Evolutionary conservation across 37 sponge, comb jelly and placozoan genomes (phyloP).

Genomic region (Ianthella basta): DNA sequence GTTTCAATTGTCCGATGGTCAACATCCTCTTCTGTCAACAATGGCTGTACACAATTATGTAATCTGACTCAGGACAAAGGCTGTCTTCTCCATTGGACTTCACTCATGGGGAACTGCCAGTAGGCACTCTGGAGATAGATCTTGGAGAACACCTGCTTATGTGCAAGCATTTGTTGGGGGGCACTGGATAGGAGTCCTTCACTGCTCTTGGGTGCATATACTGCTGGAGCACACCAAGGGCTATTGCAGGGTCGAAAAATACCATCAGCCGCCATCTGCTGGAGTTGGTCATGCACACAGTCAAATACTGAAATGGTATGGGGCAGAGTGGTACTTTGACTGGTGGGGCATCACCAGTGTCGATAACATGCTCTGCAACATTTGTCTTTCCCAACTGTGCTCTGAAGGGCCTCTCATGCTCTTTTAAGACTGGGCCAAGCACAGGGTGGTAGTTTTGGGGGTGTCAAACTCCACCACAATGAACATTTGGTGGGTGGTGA

Average conservation of each 20-base stretch:
- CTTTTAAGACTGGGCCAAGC: not conserved
- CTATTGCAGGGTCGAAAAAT: not conserved
- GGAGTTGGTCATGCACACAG: not conserved
- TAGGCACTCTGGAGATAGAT: constrained; percentile 3
- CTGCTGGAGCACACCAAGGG: constrained; percentile 9
- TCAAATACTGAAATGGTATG: not conserved
- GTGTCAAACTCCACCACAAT: too few species aligned
- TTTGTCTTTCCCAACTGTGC: not conserved
- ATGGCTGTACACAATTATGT: constrained; percentile 12
- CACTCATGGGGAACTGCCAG: constrained; percentile 24
- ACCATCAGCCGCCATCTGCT: not conserved
- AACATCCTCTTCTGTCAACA: not conserved
- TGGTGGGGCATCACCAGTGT: constrained; percentile 18
- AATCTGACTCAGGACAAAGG: not conserved
- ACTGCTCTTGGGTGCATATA: not conserved
- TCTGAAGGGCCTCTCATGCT: not conserved
- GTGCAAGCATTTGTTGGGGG: not conserved
- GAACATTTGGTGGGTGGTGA: too few species aligned
- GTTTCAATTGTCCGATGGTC: not conserved
- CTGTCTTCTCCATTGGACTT: not conserved
- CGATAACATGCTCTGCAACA: constrained; percentile 14
- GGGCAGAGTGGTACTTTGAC: constrained; percentile 5
- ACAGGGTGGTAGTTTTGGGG: not conserved
- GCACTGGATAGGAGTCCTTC: constrained; percentile 1
- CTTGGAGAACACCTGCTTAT: constrained; percentile 4